Percentiles rank a stretch among this genome's conserved stretches.
phyloP scores from a whole-genome alignment of 2,797 vertebrate species.

The Denticeps clupeoides region DNA sequence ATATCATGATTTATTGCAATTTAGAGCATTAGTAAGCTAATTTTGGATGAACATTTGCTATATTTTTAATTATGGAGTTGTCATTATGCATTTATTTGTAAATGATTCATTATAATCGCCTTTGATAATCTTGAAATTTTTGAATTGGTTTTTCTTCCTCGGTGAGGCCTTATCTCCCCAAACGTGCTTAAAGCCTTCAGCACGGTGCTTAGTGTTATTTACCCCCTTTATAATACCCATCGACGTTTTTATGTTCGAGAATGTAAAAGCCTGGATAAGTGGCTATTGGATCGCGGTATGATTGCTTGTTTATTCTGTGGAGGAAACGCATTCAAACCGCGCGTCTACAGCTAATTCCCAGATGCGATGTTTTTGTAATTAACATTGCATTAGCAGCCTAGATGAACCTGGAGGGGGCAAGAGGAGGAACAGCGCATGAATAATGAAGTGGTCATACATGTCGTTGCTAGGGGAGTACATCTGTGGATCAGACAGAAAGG shows the following conservation, averaged over 20 bases:
- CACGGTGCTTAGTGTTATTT: too few species aligned
- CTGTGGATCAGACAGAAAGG: conserved; percentile 34
- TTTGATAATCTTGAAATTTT: too few species aligned
- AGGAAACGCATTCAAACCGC: conserved; percentile 42
- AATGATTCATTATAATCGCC: too few species aligned
- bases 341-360: conserved; percentile 26
- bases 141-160: too few species aligned
- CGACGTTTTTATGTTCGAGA: conserved; percentile 34
- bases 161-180: too few species aligned
- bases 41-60: too few species aligned
- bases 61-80: too few species aligned
- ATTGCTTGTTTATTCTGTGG: conserved; percentile 31
- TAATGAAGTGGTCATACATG: conserved; percentile 54
- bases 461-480: conserved; percentile 53
- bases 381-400: conserved; percentile 40
- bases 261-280: conserved; percentile 44
- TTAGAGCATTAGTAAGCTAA: too few species aligned
- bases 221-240: conserved; percentile 14
- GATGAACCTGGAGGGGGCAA: conserved; percentile 49
- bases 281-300: conserved; percentile 37
- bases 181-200: too few species aligned
- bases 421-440: conserved; percentile 43
- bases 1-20: too few species aligned
- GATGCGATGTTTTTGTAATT: conserved; percentile 34
- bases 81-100: too few species aligned